Conservation (phyloP, 2,888 invertebrate species). For the Athalia circularis region DNA sequence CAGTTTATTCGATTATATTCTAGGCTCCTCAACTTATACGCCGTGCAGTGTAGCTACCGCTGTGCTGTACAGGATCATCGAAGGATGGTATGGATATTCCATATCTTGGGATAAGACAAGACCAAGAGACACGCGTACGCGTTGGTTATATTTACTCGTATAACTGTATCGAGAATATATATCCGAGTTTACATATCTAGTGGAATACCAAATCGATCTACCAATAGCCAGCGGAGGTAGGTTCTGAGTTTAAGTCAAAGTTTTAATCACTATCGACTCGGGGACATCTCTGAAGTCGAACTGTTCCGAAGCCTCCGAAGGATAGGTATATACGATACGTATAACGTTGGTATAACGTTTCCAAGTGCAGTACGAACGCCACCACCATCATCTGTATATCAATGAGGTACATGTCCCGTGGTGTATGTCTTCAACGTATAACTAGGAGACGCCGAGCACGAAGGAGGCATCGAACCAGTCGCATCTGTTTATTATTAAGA, state of each 20-base stretch:
- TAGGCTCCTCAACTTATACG: not conserved
- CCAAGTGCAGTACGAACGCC: conserved; percentile 48
- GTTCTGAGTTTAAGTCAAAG: conserved; percentile 65
- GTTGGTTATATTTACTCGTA: conserved; percentile 8
- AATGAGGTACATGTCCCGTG: too few relatives aligned
- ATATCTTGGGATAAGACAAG: not conserved
- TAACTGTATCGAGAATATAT: not conserved
- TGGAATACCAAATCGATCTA: conserved; percentile 65
- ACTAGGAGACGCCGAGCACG: conserved; percentile 36
- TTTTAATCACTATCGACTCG: conserved; percentile 72
- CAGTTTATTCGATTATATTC: conserved; percentile 24
- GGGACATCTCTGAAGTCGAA: conserved; percentile 57
- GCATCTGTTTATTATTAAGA: conserved; percentile 66
- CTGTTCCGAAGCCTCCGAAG: conserved; percentile 20
- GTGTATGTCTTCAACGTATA: conserved; percentile 43
- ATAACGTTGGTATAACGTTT: conserved; percentile 43
- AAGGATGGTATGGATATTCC: not conserved
- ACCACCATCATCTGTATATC: too few relatives aligned
- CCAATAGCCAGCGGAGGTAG: conserved; percentile 62
- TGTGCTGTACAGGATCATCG: not conserved
- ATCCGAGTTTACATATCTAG: conserved; percentile 36
- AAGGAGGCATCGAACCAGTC: conserved; percentile 51
- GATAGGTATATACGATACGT: not conserved
- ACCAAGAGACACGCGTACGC: conserved; percentile 6
- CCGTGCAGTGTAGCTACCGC: not conserved